These are phyloP conservation scores for Lacerta agilis DNA, from an alignment of 2,797 vertebrate genomes.

Conservation along the genomic window DNA sequence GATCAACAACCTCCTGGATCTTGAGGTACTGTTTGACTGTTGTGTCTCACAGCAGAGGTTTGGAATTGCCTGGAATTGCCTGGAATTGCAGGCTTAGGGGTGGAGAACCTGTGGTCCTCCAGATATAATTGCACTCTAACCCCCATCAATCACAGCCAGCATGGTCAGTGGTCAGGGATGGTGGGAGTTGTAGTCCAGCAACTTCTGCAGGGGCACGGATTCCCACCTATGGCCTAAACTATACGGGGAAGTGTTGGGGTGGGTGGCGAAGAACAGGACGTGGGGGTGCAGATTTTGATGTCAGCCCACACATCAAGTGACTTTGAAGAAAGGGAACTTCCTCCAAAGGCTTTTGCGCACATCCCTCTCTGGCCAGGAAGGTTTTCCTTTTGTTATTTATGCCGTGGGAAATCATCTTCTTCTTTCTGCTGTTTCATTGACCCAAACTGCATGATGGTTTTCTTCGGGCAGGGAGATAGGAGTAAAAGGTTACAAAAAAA, in stretches of 20 bases:
- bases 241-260: too few species aligned
- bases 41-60: neutral
- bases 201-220: too few species aligned
- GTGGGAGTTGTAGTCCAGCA: too few species aligned
- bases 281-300: neutral
- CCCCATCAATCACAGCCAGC: too few species aligned
- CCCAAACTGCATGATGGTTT: neutral
- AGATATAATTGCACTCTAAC: too few species aligned
- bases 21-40: neutral
- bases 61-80: too few species aligned
- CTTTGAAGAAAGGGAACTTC: neutral
- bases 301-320: neutral
- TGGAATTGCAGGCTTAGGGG: neutral
- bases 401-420: neutral
- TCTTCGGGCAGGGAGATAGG: neutral
- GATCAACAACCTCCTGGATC: neutral
- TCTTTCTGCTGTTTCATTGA: neutral
- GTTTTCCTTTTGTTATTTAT: neutral
- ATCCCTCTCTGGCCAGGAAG: neutral
- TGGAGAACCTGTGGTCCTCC: too few species aligned
- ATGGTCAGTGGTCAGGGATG: too few species aligned
- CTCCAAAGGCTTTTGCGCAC: neutral
- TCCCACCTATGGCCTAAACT: neutral
- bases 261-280: neutral
- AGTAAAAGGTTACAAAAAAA: neutral